Evolutionary conservation across 2,797 vertebrate species (phyloP), one percentile per base, ranked within the genome.

Genomic region (Apodemus agrarius): DNA sequence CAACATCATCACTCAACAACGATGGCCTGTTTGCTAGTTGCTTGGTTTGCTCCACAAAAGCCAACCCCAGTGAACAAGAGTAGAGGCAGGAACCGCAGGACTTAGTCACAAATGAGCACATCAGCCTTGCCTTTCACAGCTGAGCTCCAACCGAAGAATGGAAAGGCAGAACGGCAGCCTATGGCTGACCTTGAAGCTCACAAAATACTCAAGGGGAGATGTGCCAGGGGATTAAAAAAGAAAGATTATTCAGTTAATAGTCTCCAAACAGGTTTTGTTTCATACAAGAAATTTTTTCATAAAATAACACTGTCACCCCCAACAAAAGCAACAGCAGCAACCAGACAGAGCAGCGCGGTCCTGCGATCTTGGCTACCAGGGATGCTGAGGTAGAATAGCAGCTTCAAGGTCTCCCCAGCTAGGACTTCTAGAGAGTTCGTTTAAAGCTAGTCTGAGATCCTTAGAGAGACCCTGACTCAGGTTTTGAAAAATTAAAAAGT

Each of bases 271-370:
- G 16, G 54, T 84, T 46, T 89, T 92, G 95, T 67, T 93, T 89
- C 85, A 87, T 89, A 86, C 24, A 93, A 81, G 49, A 93, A 61
- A 75, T 63, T 86, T 92, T 92, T 93, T 89, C 75, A 83, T 89
- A 90, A 94, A 87, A 74, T 83, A 93, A 78, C 29, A 89, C 2
- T 65, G 65, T 54, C 59, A 61, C 61, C 65, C 43, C 37, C 17
- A 94, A 91, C 65, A 67, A 37, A 52, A 24, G 1, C 40, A 78
- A 52, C 6, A 65, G 52, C 52, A 59, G 37, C n/a, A 59, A 17
- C 24, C 31, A 26, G 49, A 29, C n/a, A 40, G 29, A 37, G 67
- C 16, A 43, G n/a, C 21, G 16, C 40, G 11, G 57, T 26, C 17
- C 54, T 76, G 29, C 46, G 72, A 34, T n/a, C 37, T 57, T 21